Evolutionary conservation across 2,888 invertebrate genomes (phyloP), one percentile per base, ranked within the genome.

Genomic region (Macaria notata): DNA sequence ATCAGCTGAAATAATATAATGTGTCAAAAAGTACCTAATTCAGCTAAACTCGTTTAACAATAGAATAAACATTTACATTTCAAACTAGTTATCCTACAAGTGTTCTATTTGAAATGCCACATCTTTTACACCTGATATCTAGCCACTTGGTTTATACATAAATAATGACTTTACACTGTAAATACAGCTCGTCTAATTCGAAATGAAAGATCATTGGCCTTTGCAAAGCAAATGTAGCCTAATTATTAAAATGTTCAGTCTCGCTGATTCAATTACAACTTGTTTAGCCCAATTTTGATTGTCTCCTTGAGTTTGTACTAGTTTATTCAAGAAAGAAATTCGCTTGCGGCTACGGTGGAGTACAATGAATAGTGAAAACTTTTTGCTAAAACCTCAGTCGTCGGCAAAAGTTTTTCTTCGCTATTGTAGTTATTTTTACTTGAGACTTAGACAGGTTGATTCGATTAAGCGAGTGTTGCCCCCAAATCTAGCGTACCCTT

Each of bases 201-300:
- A 19, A 19, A 19, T 19, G 19, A 19, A 19, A 42, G 29, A 33
- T 7, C 33, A 36, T 36, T 36, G 33, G 4, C 33, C 33, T 19
- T 19, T 36, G 33, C 4, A 36, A 6, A 36, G 5, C 4, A 36
- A 36, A 36, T 36, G 4, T 6, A 36, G 7, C 3, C 33, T 36
- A 36, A 36, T 36, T 7, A 19, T 19, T 19, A 19, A 19, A n/a
- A 44, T 56, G 31, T 51, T 31, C 19, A 42, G 31, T 56, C 31
- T 31, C 9, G 6, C 9, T 31, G 46, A 46, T 47, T 43, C 39
- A 56, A 56, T 55, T 49, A 49, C 30, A 42, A 9, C 5, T 39
- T 47, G 46, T 44, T 42, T 46, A 33, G 19, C 50, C 38, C 46
- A 46, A 46, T 51, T 51, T 50, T 9, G 38, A 49, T 36, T 54